Conservation (phyloP, 92 coral and sea anemone species). For the Zoanthus sansibaricus region DNA sequence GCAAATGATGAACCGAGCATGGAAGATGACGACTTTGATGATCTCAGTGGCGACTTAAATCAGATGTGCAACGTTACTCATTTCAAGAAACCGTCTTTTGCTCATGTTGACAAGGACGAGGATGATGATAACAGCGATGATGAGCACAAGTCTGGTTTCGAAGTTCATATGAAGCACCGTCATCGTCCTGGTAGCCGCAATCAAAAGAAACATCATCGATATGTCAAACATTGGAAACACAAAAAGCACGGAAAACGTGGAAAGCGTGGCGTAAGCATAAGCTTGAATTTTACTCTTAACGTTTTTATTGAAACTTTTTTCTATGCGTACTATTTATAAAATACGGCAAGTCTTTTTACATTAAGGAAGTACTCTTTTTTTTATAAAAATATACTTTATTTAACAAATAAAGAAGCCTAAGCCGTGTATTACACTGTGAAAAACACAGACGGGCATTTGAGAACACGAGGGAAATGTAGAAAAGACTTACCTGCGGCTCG, state of each 20-base stretch:
- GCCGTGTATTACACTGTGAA: too few species aligned
- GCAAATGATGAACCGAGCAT: neutral
- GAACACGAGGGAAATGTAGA: too few species aligned
- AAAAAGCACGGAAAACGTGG: neutral
- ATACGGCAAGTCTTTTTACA: too few species aligned
- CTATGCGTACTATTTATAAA: too few species aligned
- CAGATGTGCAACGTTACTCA: neutral
- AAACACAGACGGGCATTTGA: too few species aligned
- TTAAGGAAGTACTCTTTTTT: too few species aligned
- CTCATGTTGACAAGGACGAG: neutral
- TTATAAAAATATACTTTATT: too few species aligned
- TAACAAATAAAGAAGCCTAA: too few species aligned
- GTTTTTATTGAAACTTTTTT: too few species aligned
- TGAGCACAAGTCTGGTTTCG: neutral
- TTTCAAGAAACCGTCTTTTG: neutral
- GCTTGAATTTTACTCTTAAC: too few species aligned
- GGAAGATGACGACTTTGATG: conserved; percentile 15
- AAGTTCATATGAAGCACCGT: neutral
- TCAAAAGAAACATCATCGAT: conserved; percentile 13
- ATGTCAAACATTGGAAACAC: neutral
- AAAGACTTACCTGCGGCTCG: too few species aligned
- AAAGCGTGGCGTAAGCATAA: conserved; percentile 3
- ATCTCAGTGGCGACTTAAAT: neutral
- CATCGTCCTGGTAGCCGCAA: neutral
- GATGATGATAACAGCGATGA: neutral